phyloP scores from a whole-genome alignment of 2,113 vertebrate species.

The Pelecanoides urinatrix region DNA sequence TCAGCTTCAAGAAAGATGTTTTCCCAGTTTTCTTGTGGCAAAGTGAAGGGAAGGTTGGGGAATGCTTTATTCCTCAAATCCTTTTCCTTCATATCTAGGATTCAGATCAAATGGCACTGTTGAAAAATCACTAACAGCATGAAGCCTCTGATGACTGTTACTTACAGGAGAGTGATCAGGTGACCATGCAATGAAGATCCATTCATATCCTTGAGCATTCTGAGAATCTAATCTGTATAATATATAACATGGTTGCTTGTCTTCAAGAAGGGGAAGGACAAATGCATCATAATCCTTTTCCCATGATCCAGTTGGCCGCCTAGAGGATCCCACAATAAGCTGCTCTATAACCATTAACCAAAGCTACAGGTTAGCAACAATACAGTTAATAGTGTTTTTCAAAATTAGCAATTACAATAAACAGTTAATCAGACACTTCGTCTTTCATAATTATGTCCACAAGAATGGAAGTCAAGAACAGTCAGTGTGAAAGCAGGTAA shows the following conservation, averaged over 20 bases:
- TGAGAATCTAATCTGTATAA: constrained; percentile 93
- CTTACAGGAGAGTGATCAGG: constrained; percentile 91
- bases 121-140: neutral
- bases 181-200: constrained; percentile 96
- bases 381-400: neutral
- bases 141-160: neutral
- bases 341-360: constrained; percentile 80
- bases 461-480: neutral
- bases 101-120: neutral
- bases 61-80: neutral
- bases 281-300: constrained; percentile 90
- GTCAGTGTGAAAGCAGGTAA: neutral
- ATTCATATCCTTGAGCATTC: constrained; percentile 95
- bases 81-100: neutral
- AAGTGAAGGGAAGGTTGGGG: neutral
- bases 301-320: constrained; percentile 81
- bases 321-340: constrained; percentile 82
- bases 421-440: neutral
- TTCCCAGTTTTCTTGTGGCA: neutral
- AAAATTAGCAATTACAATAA: neutral
- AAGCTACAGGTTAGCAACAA: neutral
- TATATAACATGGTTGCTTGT: constrained; percentile 88
- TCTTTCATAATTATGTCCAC: neutral
- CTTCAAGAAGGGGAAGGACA: constrained; percentile 87
- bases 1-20: neutral